A percentile compares a stretch with the other conserved stretches of the same genome.
phyloP scores from a whole-genome alignment of 2,888 invertebrate genomes.

The Tortrix viridana region DNA sequence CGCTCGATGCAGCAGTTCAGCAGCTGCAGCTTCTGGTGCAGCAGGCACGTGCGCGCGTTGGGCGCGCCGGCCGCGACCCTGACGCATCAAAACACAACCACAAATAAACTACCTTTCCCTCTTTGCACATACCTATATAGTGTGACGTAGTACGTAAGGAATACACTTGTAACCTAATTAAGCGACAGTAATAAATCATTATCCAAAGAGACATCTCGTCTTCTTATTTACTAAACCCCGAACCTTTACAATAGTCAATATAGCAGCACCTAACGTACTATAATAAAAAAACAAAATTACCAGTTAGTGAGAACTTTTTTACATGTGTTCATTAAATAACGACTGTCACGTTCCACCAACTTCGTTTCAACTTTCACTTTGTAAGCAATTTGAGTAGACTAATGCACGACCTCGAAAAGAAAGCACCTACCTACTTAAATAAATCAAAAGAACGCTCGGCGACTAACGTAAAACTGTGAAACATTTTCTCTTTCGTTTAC shows the following conservation, averaged over 20 bases:
- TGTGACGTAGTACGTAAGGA: no score
- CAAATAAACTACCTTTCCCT: no score
- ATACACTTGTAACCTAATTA: no score
- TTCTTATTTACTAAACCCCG: no score
- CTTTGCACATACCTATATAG: background rate
- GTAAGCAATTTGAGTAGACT: slow-evolving; percentile 61
- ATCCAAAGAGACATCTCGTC: no score
- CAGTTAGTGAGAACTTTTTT: slow-evolving; percentile 46
- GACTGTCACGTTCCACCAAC: slow-evolving; percentile 59
- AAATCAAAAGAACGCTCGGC: slow-evolving; percentile 62
- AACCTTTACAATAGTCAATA: no score
- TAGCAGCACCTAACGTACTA: background rate
- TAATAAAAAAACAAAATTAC: slow-evolving; percentile 26
- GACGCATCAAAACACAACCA: slow-evolving; percentile 57
- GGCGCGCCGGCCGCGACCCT: slow-evolving; percentile 93
- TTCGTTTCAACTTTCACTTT: slow-evolving; percentile 71
- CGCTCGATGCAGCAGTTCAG: slow-evolving; percentile 91
- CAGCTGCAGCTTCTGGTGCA: slow-evolving; percentile 97
- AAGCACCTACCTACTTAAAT: slow-evolving; percentile 64
- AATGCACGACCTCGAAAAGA: slow-evolving; percentile 68
- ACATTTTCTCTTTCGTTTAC: slow-evolving; percentile 67
- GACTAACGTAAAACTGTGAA: slow-evolving; percentile 51
- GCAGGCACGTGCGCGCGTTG: slow-evolving; percentile 93
- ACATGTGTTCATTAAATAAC: slow-evolving; percentile 48
- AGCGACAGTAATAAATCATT: no score